Base-by-base conservation (phyloP, 2,888 invertebrate species). In the Lucinisca nassula region DNA sequence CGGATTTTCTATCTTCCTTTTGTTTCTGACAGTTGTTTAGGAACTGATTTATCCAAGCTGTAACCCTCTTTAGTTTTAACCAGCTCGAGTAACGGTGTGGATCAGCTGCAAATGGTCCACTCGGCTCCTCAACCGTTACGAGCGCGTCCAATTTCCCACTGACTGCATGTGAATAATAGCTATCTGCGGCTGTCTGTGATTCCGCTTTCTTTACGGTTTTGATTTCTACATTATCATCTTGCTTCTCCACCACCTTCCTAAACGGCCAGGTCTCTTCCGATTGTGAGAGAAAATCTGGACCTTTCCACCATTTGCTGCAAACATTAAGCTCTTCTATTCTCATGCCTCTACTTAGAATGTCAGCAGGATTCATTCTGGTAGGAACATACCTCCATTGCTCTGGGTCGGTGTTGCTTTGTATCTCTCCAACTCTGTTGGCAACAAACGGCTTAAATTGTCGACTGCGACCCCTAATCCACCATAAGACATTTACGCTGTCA, bases 361-460 rank as follows among this genome's bases (percentile, higher is more conserved):
- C 72, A 37, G 72, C 35, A 17, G 72, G 72, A n/a, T 72, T 72
- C 10, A 72, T 40, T 37, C 40, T 72, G 35, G 61, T 67, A 21
- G 82, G 45, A 21, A 82, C 75, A 61, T 75, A 55, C 32, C 76
- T 61, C 75, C 76, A 76, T 12, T 76, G 75, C 35, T 61, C 67
- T 21, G 82, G 61, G 17, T 82, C 30, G 1, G 75, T 38, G 37
- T 30, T 24, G 38, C 45, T 67, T 10, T 85, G 88, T 38, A 90
- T 89, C 79, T 88, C 82, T 21, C 82, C 84, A 30, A 83, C 84
- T 17, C 88, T 74, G 70, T 90, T 89, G 0, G 88, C 79, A 35
- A 90, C 86, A 87, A 83, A 90, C 27, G 89, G 70, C 73, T 88
- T 85, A 72, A 73, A 85, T 6, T 55, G 32, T 37, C 83, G 27